phyloP scores from a whole-genome alignment of 2,888 invertebrate species.

The Acronicta psi region DNA sequence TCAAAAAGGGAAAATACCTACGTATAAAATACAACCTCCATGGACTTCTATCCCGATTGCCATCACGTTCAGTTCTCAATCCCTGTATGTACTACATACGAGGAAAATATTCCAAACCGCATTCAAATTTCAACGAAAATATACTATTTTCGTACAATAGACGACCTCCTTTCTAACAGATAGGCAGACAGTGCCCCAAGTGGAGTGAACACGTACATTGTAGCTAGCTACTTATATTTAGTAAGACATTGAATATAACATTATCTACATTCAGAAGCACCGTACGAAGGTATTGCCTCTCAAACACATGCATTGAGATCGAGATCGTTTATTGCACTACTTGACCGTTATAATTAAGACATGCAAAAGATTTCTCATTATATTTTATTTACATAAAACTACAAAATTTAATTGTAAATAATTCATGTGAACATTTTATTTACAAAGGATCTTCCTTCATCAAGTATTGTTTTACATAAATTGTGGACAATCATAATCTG shows the following conservation, averaged over 20 bases:
- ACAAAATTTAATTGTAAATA: conserved; percentile 64
- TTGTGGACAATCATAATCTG: conserved; percentile 14
- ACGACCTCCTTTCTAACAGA: conserved; percentile 63
- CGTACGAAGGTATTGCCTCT: conserved; percentile 60
- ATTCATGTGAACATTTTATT: conserved; percentile 64
- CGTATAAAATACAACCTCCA: conserved; percentile 84
- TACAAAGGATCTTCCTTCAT: conserved; percentile 63
- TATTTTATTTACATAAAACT: conserved; percentile 69
- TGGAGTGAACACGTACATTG: conserved; percentile 34
- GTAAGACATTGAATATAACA: conserved; percentile 35
- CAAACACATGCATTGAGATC: conserved; percentile 52
- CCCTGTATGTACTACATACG: conserved; percentile 51
- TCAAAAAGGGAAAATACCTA: conserved; percentile 86
- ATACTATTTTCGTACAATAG: conserved; percentile 64
- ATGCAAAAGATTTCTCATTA: conserved; percentile 52
- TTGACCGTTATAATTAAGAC: conserved; percentile 56
- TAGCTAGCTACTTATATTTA: conserved; percentile 42
- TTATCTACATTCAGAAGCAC: conserved; percentile 63
- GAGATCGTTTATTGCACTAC: conserved; percentile 77
- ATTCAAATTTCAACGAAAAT: conserved; percentile 54
- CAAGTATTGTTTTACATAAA: conserved; percentile 27
- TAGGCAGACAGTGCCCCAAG: conserved; percentile 42
- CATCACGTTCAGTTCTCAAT: conserved; percentile 63
- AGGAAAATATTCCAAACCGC: conserved; percentile 49
- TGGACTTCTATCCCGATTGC: conserved; percentile 61